phyloP scores from a whole-genome alignment of 2,888 invertebrate species.

The Frankliniella intonsa region DNA sequence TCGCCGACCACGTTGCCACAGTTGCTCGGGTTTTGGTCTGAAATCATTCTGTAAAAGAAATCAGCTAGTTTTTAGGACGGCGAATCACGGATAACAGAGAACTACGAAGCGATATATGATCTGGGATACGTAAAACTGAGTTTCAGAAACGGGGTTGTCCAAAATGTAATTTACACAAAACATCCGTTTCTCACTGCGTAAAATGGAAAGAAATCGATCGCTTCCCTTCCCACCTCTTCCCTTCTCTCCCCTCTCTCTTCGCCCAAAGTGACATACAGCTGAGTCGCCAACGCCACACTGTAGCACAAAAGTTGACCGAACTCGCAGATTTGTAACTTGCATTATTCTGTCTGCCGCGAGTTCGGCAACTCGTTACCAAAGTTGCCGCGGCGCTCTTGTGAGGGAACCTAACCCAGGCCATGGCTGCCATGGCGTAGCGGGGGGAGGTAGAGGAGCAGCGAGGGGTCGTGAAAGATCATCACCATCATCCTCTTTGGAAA shows the following conservation, averaged over 20 bases:
- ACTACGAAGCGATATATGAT: no score
- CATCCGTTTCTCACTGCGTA: no score
- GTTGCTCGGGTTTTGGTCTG: not conserved
- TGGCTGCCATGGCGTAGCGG: not conserved
- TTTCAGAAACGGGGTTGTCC: no score
- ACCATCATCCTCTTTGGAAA: slow-evolving; percentile 21
- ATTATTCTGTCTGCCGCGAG: slow-evolving; percentile 11
- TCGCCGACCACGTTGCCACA: not conserved
- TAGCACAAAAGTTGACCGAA: not conserved
- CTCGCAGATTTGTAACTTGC: slow-evolving; percentile 10
- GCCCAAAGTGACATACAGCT: not conserved
- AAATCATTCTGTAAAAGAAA: no score
- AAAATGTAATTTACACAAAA: no score
- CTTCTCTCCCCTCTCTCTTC: no score
- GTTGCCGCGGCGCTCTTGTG: slow-evolving; percentile 6
- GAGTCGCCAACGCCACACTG: not conserved
- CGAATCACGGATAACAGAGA: no score
- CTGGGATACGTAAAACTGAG: no score
- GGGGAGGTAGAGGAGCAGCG: not conserved
- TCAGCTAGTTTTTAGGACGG: no score
- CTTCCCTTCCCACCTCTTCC: no score
- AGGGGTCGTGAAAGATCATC: slow-evolving; percentile 16
- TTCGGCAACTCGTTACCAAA: slow-evolving; percentile 24
- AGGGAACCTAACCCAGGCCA: not conserved
- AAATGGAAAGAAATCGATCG: no score